Percentiles rank a stretch among this genome's conserved stretches.
Conservation (phyloP, 2,797 vertebrate genomes). For the Poecilia gillii region DNA sequence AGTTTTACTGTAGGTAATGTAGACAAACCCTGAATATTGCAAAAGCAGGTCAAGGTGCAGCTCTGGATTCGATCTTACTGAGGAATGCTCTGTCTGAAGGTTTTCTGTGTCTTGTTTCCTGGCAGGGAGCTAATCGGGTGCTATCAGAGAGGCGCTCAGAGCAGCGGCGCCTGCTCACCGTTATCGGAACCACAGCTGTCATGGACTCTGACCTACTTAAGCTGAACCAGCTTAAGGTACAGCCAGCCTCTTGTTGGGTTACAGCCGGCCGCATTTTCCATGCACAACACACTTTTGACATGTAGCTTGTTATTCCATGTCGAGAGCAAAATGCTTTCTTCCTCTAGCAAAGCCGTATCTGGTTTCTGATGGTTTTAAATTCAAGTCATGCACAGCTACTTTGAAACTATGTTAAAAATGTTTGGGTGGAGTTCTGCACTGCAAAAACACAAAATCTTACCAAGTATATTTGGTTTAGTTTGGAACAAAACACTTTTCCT, state of each 20-base stretch:
- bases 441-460: too few relatives aligned
- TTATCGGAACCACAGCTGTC: constrained; percentile 88
- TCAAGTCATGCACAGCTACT: not conserved
- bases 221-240: constrained; percentile 94
- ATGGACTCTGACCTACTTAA: constrained; percentile 93
- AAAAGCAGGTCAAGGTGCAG: constrained; percentile 12
- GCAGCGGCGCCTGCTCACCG: constrained; percentile 90
- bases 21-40: not conserved
- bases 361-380: not conserved
- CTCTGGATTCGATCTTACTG: not conserved
- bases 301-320: not conserved
- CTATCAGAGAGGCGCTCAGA: constrained; percentile 91
- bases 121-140: constrained; percentile 86
- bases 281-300: not conserved
- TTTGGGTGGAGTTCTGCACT: not conserved
- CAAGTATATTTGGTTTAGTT: too few relatives aligned
- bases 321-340: not conserved
- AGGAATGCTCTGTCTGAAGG: constrained; percentile 23
- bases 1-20: too few relatives aligned
- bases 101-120: constrained; percentile 22
- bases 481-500: too few relatives aligned
- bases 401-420: not conserved
- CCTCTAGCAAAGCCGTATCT: not conserved
- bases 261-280: not conserved
- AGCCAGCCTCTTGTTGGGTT: not conserved